These are phyloP conservation scores for Drosophila repletoides DNA, from an alignment of 1,140 invertebrate genomes.

Conservation along the genomic window DNA sequence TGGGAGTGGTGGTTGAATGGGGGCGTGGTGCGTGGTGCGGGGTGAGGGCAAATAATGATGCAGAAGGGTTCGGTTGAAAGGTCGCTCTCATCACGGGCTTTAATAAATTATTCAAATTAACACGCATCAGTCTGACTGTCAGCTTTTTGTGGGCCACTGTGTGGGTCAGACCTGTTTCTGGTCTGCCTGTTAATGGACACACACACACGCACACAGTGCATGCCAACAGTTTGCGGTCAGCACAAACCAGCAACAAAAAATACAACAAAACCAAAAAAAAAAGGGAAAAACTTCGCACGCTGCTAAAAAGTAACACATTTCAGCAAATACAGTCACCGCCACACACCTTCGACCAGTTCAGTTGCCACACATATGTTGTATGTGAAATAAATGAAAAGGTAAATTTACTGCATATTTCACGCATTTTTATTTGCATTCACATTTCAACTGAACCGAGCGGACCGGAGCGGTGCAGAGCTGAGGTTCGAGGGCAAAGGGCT, in stretches of 20 bases:
- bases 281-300: constrained; percentile 5
- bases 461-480: too few relatives aligned
- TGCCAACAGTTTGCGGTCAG: constrained; percentile 74
- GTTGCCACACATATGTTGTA: constrained; percentile 27
- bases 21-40: too few relatives aligned
- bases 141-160: background rate
- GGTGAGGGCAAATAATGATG: constrained; percentile 13
- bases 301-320: constrained; percentile 35
- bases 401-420: constrained; percentile 72
- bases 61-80: constrained; percentile 52
- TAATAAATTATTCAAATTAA: constrained; percentile 81
- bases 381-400: constrained; percentile 41
- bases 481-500: constrained; percentile 3
- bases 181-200: constrained; percentile 38
- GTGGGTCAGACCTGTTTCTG: constrained; percentile 17
- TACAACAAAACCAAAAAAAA: background rate
- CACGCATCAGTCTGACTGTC: constrained; percentile 56
- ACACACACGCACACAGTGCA: too few relatives aligned
- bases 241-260: constrained; percentile 39
- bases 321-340: constrained; percentile 5
- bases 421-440: constrained; percentile 70
- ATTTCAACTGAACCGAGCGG: constrained; percentile 26
- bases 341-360: constrained; percentile 8
- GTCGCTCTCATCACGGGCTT: constrained; percentile 71
- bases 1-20: background rate